phyloP scores from a whole-genome alignment of 2,113 vertebrate species.

The Mustela lutreola region DNA sequence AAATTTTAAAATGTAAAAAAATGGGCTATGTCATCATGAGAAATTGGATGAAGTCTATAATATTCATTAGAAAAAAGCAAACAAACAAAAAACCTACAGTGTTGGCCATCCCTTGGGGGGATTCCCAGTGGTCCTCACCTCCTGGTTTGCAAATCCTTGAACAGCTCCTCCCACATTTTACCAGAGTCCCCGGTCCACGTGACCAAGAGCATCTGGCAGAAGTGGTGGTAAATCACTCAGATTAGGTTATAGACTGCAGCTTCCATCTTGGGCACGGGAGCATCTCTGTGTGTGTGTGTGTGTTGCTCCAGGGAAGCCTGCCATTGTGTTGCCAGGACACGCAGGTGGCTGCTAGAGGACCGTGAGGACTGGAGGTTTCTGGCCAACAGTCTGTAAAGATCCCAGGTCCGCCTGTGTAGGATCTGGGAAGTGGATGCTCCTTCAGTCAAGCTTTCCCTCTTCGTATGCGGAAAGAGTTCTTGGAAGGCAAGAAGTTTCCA shows the following conservation, averaged over 20 bases:
- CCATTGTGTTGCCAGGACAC: fast-evolving
- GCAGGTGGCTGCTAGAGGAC: background rate
- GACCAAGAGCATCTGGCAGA: fast-evolving
- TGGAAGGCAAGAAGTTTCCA: conserved; percentile 23
- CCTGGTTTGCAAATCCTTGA: no score
- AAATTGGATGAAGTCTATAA: background rate
- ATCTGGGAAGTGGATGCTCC: background rate
- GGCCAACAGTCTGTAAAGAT: background rate
- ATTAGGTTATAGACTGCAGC: background rate
- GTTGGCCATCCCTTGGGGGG: no score
- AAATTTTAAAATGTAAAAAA: background rate
- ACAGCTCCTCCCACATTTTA: no score
- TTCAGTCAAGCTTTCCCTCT: background rate
- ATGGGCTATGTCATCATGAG: background rate
- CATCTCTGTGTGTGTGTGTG: background rate
- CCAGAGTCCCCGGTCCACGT: fast-evolving
- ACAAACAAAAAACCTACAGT: background rate
- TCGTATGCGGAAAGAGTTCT: background rate
- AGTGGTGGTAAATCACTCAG: background rate
- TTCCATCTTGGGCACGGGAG: background rate
- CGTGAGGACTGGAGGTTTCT: fast-evolving
- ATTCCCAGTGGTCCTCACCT: fast-evolving
- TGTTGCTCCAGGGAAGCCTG: background rate
- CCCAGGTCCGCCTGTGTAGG: fast-evolving
- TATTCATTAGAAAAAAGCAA: background rate